Evolutionary conservation across 2,113 vertebrate genomes (phyloP).

Genomic region (Semicossyphus pulcher): DNA sequence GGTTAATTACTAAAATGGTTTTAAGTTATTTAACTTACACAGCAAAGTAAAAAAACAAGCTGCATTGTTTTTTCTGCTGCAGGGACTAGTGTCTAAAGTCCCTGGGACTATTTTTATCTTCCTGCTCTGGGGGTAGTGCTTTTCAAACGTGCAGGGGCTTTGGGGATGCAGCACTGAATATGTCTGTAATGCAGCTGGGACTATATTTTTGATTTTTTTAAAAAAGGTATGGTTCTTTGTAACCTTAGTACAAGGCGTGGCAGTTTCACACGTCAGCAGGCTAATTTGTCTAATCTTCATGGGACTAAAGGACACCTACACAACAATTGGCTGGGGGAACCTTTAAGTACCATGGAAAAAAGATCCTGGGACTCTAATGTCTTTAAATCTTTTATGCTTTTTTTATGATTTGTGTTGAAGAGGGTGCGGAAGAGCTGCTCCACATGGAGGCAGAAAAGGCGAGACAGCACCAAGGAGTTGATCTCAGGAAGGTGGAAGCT

Average conservation of each 20-base stretch:
- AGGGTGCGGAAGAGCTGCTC: background rate
- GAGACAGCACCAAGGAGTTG: background rate
- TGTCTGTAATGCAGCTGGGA: too few species aligned
- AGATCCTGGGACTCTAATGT: background rate
- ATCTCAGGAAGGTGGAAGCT: background rate
- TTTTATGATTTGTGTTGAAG: conserved; percentile 11
- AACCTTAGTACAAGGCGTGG: too few species aligned
- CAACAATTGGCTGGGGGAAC: too few species aligned
- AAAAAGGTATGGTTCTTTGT: too few species aligned
- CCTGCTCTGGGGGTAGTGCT: too few species aligned
- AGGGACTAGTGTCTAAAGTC: background rate
- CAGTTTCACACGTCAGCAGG: too few species aligned
- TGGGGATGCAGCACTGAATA: too few species aligned
- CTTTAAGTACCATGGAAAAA: background rate
- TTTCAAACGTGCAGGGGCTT: too few species aligned
- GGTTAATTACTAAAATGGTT: background rate
- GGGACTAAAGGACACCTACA: too few species aligned
- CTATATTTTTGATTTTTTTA: too few species aligned
- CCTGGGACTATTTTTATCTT: too few species aligned
- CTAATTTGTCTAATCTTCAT: too few species aligned
- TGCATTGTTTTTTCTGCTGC: background rate
- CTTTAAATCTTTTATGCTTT: background rate
- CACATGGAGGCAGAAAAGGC: conserved; percentile 11
- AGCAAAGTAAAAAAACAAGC: background rate
- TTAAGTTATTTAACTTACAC: background rate